These are phyloP conservation scores for Casuarius casuarius DNA, from an alignment of 2,113 vertebrate species.

Conservation along the genomic window DNA sequence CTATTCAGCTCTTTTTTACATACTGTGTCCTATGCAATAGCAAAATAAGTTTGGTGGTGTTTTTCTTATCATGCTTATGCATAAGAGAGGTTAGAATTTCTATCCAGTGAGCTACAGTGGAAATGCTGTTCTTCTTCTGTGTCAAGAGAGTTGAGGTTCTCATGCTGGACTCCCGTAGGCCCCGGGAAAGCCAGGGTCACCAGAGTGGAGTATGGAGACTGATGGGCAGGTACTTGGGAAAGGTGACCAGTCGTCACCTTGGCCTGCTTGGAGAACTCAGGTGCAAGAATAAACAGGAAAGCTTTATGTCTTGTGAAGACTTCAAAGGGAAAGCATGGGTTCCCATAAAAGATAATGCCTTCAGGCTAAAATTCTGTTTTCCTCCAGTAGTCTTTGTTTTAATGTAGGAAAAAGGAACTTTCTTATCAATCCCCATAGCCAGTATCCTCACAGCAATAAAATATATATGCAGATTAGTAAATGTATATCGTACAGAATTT, in stretches of 20 bases:
- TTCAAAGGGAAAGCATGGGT: not conserved
- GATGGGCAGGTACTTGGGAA: not conserved
- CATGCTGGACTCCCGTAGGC: accelerated
- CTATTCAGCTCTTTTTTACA: too few relatives aligned
- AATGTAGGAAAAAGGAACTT: not conserved
- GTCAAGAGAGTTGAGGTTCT: not conserved
- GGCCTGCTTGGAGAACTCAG: not conserved
- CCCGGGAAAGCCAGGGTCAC: not conserved
- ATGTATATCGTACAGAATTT: not conserved
- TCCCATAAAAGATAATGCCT: not conserved
- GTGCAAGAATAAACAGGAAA: not conserved
- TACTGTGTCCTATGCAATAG: too few relatives aligned
- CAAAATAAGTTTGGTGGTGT: too few relatives aligned
- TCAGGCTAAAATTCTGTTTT: not conserved
- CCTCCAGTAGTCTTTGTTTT: not conserved
- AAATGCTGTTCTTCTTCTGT: not conserved
- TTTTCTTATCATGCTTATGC: too few relatives aligned
- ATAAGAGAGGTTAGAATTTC: not conserved
- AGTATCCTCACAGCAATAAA: not conserved
- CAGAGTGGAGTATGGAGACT: accelerated
- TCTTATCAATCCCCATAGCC: not conserved
- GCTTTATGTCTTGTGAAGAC: not conserved
- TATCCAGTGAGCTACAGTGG: not conserved
- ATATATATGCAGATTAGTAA: not conserved
- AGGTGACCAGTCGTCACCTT: accelerated